A percentile compares a stretch with the other conserved stretches of the same genome.
Evolutionary conservation across 2,888 invertebrate genomes (phyloP).

Genomic region (Platycnemis pennipes): DNA sequence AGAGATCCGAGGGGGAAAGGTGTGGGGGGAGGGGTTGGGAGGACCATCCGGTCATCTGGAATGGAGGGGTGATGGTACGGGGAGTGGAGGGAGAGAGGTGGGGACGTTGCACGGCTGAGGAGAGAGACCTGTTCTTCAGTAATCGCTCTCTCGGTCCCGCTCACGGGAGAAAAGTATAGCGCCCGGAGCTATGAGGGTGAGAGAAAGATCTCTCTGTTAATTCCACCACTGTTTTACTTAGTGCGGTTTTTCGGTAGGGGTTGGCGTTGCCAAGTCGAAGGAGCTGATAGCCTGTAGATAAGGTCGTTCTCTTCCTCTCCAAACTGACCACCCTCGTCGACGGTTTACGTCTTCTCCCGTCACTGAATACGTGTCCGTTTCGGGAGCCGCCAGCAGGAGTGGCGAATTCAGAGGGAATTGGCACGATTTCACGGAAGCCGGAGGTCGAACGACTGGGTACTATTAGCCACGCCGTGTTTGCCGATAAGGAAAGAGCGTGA

Average conservation of each 20-base stretch:
- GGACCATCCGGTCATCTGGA: neutral
- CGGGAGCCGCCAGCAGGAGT: neutral
- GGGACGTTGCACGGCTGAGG: constrained; percentile 33
- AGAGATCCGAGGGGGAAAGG: neutral
- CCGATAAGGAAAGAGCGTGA: neutral
- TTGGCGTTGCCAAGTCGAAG: neutral
- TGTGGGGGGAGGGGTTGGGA: neutral
- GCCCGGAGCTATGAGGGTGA: constrained; percentile 77
- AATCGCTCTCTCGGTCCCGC: constrained; percentile 73
- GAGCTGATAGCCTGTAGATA: neutral
- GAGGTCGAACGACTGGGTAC: neutral
- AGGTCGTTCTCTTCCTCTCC: neutral
- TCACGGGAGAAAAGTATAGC: constrained; percentile 75
- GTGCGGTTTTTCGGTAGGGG: constrained; percentile 68
- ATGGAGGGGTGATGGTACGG: neutral
- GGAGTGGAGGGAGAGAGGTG: neutral
- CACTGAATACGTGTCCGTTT: neutral
- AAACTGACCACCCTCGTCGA: neutral
- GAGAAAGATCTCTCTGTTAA: constrained; percentile 74
- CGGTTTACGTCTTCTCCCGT: neutral
- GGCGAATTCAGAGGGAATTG: neutral
- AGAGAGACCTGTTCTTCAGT: constrained; percentile 35
- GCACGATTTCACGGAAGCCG: neutral
- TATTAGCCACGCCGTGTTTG: neutral
- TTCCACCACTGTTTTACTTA: constrained; percentile 75